Conservation (phyloP, 1,140 invertebrate species). For the Pseudomyrmex sp. region DNA sequence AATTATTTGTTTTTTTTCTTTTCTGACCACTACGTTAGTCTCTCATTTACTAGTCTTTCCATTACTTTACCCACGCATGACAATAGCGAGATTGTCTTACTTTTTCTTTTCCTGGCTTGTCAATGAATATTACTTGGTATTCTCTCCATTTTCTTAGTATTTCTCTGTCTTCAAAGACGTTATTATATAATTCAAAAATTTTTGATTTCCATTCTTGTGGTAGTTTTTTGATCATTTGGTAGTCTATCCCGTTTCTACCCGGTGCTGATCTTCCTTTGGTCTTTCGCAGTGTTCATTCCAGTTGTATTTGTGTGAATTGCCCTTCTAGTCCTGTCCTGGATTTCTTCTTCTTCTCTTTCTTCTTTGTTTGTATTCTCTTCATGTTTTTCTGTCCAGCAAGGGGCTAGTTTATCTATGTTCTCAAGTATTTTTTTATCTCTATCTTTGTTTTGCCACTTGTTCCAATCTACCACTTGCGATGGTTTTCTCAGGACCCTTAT, state of each 20-base stretch:
- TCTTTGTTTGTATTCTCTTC: background rate
- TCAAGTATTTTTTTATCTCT: background rate
- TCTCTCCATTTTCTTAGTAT: background rate
- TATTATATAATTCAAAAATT: background rate
- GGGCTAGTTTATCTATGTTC: background rate
- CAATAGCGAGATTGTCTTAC: background rate
- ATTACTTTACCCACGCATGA: background rate
- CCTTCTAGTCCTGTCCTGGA: background rate
- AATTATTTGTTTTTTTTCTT: no score
- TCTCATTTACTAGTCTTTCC: background rate
- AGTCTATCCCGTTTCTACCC: background rate
- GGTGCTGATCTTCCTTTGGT: background rate
- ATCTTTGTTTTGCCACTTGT: background rate
- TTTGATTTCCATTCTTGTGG: background rate
- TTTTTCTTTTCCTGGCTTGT: background rate
- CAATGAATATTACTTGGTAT: background rate
- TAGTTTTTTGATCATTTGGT: background rate
- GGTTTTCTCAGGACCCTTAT: no score
- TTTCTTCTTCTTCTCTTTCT: background rate
- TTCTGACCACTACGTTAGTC: background rate
- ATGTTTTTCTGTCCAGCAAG: background rate
- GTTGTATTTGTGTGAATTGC: background rate
- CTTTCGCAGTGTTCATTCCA: background rate
- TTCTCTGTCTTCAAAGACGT: background rate
- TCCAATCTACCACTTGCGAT: background rate